Conservation (phyloP, 2,888 invertebrate genomes). For the Caenorhabditis afra region DNA sequence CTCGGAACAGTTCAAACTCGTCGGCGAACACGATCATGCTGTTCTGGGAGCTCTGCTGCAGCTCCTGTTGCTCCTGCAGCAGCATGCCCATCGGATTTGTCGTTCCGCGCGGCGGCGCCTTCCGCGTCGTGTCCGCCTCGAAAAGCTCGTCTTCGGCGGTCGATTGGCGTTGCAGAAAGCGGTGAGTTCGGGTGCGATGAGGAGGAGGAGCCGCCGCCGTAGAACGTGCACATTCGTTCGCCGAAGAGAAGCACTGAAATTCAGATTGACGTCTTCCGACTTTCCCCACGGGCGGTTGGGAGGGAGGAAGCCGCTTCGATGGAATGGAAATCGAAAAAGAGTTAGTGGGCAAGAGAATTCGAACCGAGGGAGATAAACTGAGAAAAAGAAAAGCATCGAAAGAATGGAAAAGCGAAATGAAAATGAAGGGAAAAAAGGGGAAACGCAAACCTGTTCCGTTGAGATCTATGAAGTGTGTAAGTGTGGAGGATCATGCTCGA, state of each 20-base stretch:
- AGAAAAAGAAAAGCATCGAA: slow-evolving; percentile 14
- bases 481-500: slow-evolving; percentile 48
- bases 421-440: slow-evolving; percentile 37
- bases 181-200: slow-evolving; percentile 42
- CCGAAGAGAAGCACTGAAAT: slow-evolving; percentile 61
- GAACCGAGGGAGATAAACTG: slow-evolving; percentile 36
- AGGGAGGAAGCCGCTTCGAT: not conserved
- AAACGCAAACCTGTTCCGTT: slow-evolving; percentile 48
- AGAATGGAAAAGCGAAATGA: slow-evolving; percentile 23
- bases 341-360: slow-evolving; percentile 30
- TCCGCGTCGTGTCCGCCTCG: slow-evolving; percentile 32
- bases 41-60: slow-evolving; percentile 26
- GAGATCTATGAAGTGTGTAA: slow-evolving; percentile 49
- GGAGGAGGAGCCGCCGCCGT: slow-evolving; percentile 31
- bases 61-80: no score
- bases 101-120: slow-evolving; percentile 9
- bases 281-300: no score
- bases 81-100: slow-evolving; percentile 4
- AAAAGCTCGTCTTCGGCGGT: slow-evolving; percentile 51
- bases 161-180: slow-evolving; percentile 49
- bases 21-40: slow-evolving; percentile 58
- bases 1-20: slow-evolving; percentile 59
- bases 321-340: slow-evolving; percentile 16
- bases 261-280: not conserved
- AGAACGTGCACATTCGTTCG: slow-evolving; percentile 52